These are phyloP conservation scores for Oncorhynchus keta DNA, from an alignment of 2,113 vertebrate species.

Conservation along the genomic window DNA sequence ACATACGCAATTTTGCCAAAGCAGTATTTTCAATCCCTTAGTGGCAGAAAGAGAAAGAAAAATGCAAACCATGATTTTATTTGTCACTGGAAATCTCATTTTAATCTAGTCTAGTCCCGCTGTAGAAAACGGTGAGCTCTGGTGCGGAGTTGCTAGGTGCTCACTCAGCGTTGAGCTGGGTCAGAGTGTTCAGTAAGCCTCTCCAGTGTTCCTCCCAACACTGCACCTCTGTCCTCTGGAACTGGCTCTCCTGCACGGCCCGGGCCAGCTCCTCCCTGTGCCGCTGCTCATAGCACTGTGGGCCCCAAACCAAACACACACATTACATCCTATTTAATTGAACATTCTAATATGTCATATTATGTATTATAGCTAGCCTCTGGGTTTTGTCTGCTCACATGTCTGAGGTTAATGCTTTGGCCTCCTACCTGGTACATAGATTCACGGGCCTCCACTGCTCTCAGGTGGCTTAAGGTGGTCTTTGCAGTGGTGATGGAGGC, in stretches of 20 bases:
- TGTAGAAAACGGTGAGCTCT: no score
- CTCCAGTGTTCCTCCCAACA: slow-evolving; percentile 44
- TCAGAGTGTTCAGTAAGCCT: slow-evolving; percentile 14
- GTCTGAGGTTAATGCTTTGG: not conserved
- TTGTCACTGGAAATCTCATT: no score
- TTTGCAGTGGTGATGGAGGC: slow-evolving; percentile 76
- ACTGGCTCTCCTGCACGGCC: slow-evolving; percentile 2
- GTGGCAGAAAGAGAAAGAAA: no score
- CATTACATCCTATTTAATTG: not conserved
- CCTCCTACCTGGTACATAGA: slow-evolving; percentile 64
- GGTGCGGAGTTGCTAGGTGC: no score
- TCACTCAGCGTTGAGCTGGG: no score
- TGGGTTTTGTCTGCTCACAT: not conserved
- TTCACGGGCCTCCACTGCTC: slow-evolving; percentile 71
- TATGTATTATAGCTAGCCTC: not conserved
- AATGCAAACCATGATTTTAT: no score
- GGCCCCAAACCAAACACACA: slow-evolving; percentile 1
- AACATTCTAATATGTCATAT: not conserved
- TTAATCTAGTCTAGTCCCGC: no score
- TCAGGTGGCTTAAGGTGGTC: slow-evolving; percentile 73
- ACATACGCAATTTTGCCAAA: no score
- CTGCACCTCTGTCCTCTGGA: slow-evolving; percentile 21
- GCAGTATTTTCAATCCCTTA: no score
- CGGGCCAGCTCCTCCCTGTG: slow-evolving; percentile 26
- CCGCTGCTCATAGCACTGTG: slow-evolving; percentile 33